These are phyloP conservation scores for Macrobrachium rosenbergii DNA, from an alignment of 1,140 invertebrate genomes.

Conservation along the genomic window DNA sequence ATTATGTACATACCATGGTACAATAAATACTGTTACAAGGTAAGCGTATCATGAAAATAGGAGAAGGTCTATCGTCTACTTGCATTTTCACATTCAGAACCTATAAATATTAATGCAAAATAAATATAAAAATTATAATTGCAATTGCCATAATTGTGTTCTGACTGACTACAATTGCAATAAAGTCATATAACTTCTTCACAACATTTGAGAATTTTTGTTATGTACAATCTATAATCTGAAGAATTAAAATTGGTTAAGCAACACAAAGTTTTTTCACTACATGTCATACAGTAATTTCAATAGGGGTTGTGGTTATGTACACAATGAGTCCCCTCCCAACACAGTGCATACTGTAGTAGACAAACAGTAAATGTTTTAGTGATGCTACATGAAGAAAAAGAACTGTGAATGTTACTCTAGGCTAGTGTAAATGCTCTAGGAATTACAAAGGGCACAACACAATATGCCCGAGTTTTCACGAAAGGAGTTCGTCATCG, in stretches of 20 bases:
- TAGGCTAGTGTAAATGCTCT: constrained; percentile 1
- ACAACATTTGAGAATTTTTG: constrained; percentile 35
- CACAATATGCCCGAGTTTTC: constrained; percentile 8
- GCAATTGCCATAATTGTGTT: constrained; percentile 39
- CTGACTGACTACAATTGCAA: constrained; percentile 35
- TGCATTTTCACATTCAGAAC: constrained; percentile 49
- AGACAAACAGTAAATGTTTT: constrained; percentile 41
- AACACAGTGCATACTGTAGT: constrained; percentile 43
- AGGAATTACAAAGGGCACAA: constrained; percentile 25
- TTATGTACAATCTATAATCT: constrained; percentile 43
- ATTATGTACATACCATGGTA: constrained; percentile 39
- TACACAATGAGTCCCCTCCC: not conserved
- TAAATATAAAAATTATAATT: constrained; percentile 48
- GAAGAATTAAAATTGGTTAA: constrained; percentile 14
- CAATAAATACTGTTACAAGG: constrained; percentile 50
- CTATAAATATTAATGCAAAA: constrained; percentile 50
- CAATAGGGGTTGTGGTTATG: constrained; percentile 15
- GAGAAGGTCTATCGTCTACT: constrained; percentile 45
- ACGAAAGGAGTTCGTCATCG: not conserved
- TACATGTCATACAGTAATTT: constrained; percentile 42
- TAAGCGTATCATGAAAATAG: constrained; percentile 50
- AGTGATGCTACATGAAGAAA: constrained; percentile 21
- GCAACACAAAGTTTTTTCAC: constrained; percentile 28
- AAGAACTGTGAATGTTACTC: not conserved
- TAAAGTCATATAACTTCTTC: constrained; percentile 25